A percentile compares a stretch with the other conserved stretches of the same genome.
phyloP scores from a whole-genome alignment of 2,113 vertebrate genomes.

The Lanius collurio region DNA sequence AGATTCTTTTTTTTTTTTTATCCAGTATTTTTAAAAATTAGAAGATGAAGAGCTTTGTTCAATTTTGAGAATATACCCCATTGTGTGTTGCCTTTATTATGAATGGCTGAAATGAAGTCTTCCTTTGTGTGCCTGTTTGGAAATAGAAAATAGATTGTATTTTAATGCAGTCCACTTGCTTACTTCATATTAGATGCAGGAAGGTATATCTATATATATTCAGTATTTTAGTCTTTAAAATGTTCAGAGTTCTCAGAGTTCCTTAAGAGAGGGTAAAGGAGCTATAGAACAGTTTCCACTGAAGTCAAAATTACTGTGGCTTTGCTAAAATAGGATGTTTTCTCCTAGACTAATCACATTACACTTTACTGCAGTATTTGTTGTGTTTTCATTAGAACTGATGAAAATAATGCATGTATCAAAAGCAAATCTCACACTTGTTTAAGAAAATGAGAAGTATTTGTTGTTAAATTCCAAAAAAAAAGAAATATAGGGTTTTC shows the following conservation, averaged over 20 bases:
- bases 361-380: background rate
- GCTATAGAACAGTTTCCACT: background rate
- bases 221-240: background rate
- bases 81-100: background rate
- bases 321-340: background rate
- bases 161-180: background rate
- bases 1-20: background rate
- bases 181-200: background rate
- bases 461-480: background rate
- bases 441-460: background rate
- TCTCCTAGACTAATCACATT: background rate
- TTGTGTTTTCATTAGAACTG: background rate
- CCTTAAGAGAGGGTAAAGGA: background rate
- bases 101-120: background rate
- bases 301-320: background rate
- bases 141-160: background rate
- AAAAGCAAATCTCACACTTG: background rate
- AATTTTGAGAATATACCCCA: background rate
- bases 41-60: background rate
- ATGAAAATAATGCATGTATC: background rate
- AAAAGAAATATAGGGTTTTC: background rate
- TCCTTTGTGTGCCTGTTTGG: background rate
- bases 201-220: background rate
- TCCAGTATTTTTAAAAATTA: background rate
- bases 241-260: background rate